These are phyloP conservation scores for Trichonephila clavata DNA, from an alignment of 1,140 invertebrate species.

Conservation along the genomic window DNA sequence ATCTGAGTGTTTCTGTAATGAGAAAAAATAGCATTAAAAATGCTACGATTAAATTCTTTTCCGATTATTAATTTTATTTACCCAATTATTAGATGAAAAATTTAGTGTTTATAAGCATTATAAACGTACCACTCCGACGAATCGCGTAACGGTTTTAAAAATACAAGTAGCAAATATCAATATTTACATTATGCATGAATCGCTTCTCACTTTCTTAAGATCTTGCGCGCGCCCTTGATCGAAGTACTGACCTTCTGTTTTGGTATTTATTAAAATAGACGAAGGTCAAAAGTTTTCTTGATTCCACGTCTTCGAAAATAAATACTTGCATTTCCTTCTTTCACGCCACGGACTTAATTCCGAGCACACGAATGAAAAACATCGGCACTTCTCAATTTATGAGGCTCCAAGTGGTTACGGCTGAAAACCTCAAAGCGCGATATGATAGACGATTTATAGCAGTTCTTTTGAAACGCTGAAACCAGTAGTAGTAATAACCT, in stretches of 20 bases:
- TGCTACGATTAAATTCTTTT: too few relatives aligned
- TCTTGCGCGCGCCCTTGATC: background rate
- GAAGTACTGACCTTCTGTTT: background rate
- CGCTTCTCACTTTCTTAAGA: background rate
- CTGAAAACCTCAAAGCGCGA: background rate
- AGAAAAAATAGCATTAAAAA: too few relatives aligned
- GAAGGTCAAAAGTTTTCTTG: conserved; percentile 11
- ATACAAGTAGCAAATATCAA: background rate
- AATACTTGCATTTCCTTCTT: background rate
- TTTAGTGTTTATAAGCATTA: background rate
- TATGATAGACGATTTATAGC: conserved; percentile 37
- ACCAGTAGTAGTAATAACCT: conserved; percentile 32
- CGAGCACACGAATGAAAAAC: background rate
- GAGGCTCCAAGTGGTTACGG: background rate
- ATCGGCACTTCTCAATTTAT: background rate
- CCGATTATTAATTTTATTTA: too few relatives aligned
- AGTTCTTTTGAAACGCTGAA: conserved; percentile 5
- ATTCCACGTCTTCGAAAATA: background rate
- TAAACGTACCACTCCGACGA: background rate
- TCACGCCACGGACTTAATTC: background rate
- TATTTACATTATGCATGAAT: background rate
- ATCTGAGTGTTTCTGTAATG: too few relatives aligned
- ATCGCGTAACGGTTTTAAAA: background rate
- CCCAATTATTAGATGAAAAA: too few relatives aligned
- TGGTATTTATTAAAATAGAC: background rate